phyloP scores from a whole-genome alignment of 1,140 invertebrate genomes.

The Philopotamus ludificatus region DNA sequence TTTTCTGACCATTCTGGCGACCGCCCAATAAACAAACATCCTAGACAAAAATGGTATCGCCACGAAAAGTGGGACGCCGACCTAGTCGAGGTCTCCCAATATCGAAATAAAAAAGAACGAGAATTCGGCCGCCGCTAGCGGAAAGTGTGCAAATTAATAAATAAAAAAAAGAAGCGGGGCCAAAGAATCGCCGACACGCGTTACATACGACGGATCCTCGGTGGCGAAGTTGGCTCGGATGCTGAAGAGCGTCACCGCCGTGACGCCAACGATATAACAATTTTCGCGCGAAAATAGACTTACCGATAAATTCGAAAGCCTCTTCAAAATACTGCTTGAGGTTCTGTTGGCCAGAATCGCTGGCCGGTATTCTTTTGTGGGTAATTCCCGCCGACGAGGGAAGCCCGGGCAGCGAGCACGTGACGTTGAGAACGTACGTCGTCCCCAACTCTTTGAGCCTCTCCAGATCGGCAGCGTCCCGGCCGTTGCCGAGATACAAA shows the following conservation, averaged over 20 bases:
- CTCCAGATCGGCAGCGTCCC: slow-evolving; percentile 75
- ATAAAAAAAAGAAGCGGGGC: too few relatives aligned
- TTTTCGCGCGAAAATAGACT: slow-evolving; percentile 46
- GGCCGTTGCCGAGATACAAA: slow-evolving; percentile 83
- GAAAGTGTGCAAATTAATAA: too few relatives aligned
- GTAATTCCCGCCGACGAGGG: slow-evolving; percentile 70
- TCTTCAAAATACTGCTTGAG: slow-evolving; percentile 91
- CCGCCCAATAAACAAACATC: slow-evolving; percentile 36
- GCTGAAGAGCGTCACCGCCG: too few relatives aligned
- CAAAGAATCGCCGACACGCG: neutral
- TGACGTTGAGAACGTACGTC: slow-evolving; percentile 80
- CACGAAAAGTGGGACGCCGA: slow-evolving; percentile 22
- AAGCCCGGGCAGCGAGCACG: slow-evolving; percentile 72
- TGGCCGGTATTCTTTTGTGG: slow-evolving; percentile 80
- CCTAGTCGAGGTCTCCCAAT: neutral
- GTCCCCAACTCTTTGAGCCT: slow-evolving; percentile 67
- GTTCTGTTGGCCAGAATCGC: slow-evolving; percentile 85
- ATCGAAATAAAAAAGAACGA: too few relatives aligned
- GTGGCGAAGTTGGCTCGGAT: too few relatives aligned
- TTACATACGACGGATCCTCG: too few relatives aligned
- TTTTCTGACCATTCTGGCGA: slow-evolving; percentile 30
- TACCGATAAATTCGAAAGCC: slow-evolving; percentile 88
- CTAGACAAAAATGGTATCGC: slow-evolving; percentile 37
- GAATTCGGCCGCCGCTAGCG: too few relatives aligned
- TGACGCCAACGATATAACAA: neutral